These are phyloP conservation scores for Clusia tigrina DNA, from an alignment of 2,888 invertebrate species.

Conservation along the genomic window DNA sequence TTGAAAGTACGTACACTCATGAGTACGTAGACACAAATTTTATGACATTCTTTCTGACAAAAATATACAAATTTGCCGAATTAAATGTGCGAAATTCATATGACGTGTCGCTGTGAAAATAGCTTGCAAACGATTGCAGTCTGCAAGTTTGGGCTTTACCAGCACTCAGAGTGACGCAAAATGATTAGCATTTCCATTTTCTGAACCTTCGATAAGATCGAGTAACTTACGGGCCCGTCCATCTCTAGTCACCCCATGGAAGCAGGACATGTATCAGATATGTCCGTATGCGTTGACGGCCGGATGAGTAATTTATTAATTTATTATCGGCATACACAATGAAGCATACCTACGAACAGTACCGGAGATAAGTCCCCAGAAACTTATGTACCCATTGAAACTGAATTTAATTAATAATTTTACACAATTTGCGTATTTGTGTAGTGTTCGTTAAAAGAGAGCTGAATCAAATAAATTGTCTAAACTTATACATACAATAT, in stretches of 20 bases:
- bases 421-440: not conserved
- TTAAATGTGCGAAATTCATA: too few relatives aligned
- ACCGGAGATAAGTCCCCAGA: not conserved
- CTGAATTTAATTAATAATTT: not conserved
- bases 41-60: too few relatives aligned
- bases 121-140: too few relatives aligned
- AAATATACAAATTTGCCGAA: too few relatives aligned
- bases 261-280: not conserved
- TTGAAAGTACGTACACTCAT: too few relatives aligned
- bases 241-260: not conserved
- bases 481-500: slow-evolving; percentile 9
- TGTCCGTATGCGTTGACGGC: not conserved
- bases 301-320: not conserved
- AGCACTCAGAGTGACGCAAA: not conserved
- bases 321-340: slow-evolving; percentile 9
- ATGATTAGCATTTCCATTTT: not conserved
- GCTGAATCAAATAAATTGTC: not conserved
- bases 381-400: not conserved
- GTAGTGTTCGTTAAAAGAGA: not conserved
- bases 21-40: too few relatives aligned
- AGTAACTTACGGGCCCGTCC: not conserved
- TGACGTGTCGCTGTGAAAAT: too few relatives aligned
- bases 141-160: too few relatives aligned
- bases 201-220: not conserved
- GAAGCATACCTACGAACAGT: not conserved